Evolutionary conservation across 2,797 vertebrate genomes (phyloP).

Genomic region (Microctenopoma steveboyesi): DNA sequence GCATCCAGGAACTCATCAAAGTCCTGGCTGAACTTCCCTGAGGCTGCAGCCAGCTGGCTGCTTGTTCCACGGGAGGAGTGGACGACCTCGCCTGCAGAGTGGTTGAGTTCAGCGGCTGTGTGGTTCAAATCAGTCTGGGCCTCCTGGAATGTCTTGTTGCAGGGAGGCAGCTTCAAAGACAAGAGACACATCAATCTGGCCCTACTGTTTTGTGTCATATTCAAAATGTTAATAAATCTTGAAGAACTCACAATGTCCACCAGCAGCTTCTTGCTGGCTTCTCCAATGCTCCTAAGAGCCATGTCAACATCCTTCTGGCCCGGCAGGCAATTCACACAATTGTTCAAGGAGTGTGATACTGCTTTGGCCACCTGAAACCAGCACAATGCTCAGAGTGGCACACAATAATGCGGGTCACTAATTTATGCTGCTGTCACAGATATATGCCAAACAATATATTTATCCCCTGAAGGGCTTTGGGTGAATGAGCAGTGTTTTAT

Average conservation of each 20-base stretch:
- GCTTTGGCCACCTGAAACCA: conserved; percentile 94
- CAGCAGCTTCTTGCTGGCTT: conserved; percentile 97
- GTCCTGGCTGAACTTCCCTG: conserved; percentile 97
- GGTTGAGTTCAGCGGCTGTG: conserved; percentile 96
- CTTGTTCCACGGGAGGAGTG: conserved; percentile 94
- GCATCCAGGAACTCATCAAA: conserved; percentile 98
- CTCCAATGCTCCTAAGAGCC: conserved; percentile 96
- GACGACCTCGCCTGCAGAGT: conserved; percentile 97
- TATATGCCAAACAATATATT: conserved; percentile 79
- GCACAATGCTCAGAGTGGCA: conserved; percentile 46
- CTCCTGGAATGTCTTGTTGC: conserved; percentile 96
- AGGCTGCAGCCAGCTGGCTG: conserved; percentile 93
- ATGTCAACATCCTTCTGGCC: conserved; percentile 99
- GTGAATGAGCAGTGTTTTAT: conserved; percentile 70
- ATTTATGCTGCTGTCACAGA: conserved; percentile 80
- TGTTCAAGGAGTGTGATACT: conserved; percentile 97
- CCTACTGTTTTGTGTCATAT: conserved; percentile 11
- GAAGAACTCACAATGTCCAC: conserved; percentile 90
- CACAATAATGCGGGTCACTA: conserved; percentile 73
- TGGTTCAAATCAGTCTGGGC: conserved; percentile 97
- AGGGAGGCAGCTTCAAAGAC: conserved; percentile 88
- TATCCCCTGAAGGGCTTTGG: conserved; percentile 66
- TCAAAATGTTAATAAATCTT: conserved; percentile 11
- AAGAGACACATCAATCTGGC: conserved; percentile 32
- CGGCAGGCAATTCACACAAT: conserved; percentile 98